These are phyloP conservation scores for Rhinogobio ventralis DNA, from an alignment of 2,797 vertebrate species.

Conservation along the genomic window DNA sequence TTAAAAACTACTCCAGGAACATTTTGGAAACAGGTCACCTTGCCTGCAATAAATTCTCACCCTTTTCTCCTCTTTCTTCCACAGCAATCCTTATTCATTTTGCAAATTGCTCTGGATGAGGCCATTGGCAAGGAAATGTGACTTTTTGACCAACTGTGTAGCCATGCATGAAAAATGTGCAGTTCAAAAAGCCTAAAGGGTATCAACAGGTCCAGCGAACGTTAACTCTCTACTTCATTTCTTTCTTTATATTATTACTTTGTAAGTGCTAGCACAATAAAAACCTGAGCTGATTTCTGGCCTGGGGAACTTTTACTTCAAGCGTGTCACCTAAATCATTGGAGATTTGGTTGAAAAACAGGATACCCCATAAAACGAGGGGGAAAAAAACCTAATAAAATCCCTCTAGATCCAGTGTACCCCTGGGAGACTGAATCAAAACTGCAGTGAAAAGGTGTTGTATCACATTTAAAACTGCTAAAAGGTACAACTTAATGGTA, in stretches of 20 bases:
- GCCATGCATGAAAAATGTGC: constrained; percentile 58
- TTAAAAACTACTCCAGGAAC: constrained; percentile 35
- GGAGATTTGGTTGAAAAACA: constrained; percentile 76
- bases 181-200: constrained; percentile 79
- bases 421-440: neutral
- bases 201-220: constrained; percentile 58
- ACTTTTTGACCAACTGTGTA: constrained; percentile 27
- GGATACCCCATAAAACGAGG: constrained; percentile 76
- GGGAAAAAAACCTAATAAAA: neutral
- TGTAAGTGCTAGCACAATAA: constrained; percentile 71
- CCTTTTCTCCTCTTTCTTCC: constrained; percentile 21
- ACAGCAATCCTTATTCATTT: constrained; percentile 37
- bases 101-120: constrained; percentile 28
- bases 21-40: constrained; percentile 32
- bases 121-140: constrained; percentile 26
- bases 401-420: neutral
- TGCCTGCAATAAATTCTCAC: constrained; percentile 40
- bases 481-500: neutral
- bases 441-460: constrained; percentile 15
- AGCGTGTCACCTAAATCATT: constrained; percentile 70
- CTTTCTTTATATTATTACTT: constrained; percentile 70
- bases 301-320: constrained; percentile 73
- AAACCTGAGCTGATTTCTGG: constrained; percentile 71
- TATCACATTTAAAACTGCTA: constrained; percentile 16
- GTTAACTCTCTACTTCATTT: constrained; percentile 70